Evolutionary conservation across 2,888 invertebrate genomes (phyloP).

Genomic region (Halictus quadricinctus): DNA sequence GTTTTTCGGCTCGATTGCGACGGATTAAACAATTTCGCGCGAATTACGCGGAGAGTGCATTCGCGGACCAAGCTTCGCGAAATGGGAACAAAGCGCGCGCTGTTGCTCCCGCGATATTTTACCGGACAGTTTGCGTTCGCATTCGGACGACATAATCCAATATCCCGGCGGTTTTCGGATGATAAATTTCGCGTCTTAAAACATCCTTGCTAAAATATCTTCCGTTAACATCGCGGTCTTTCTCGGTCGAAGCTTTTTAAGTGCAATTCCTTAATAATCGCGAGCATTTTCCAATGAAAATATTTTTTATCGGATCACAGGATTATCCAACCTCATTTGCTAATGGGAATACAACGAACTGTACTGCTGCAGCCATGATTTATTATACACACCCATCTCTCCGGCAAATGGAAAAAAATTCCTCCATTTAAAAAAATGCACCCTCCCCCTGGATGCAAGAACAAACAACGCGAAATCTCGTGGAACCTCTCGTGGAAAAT

Average conservation of each 20-base stretch:
- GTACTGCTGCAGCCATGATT: neutral
- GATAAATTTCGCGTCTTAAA: constrained; percentile 4
- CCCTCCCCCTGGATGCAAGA: neutral
- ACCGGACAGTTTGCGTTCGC: neutral
- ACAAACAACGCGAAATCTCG: too few species aligned
- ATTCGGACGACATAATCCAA: constrained; percentile 13
- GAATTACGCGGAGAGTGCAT: constrained; percentile 11
- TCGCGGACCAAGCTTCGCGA: neutral
- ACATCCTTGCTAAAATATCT: neutral
- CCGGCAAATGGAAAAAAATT: neutral
- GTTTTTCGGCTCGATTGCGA: constrained; percentile 1
- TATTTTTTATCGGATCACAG: neutral
- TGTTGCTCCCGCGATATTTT: constrained; percentile 2
- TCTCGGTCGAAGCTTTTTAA: neutral
- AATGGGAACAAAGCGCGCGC: constrained; percentile 1
- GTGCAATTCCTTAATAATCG: neutral
- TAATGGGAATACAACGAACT: neutral
- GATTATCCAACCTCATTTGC: neutral
- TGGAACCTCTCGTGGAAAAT: neutral
- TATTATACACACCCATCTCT: neutral
- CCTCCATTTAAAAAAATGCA: neutral
- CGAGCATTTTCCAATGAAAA: neutral
- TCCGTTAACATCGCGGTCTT: neutral
- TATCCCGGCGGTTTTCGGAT: constrained; percentile 1
- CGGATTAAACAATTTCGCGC: constrained; percentile 20